Conservation (phyloP, 2,888 invertebrate genomes). For the Eledona agricola region DNA sequence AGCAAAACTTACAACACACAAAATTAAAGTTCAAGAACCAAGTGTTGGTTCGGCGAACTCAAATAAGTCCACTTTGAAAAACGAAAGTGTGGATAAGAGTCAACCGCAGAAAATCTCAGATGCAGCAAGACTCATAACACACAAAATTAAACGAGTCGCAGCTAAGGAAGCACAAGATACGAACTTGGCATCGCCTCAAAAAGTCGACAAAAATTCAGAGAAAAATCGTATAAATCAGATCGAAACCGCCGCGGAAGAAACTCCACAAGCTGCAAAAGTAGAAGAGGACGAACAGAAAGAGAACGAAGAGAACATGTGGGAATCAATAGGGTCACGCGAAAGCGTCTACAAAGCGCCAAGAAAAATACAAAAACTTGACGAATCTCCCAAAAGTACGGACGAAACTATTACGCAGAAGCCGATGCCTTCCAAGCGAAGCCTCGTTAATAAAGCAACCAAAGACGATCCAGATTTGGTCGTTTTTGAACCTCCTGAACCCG, state of each 20-base stretch:
- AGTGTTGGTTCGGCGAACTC: too few relatives aligned
- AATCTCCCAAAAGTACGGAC: not conserved
- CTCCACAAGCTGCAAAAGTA: conserved; percentile 14
- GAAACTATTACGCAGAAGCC: conserved; percentile 27
- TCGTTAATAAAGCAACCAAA: conserved; percentile 57
- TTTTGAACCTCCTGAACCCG: conserved; percentile 49
- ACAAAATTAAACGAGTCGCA: too few relatives aligned
- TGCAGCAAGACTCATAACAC: too few relatives aligned
- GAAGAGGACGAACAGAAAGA: conserved; percentile 21
- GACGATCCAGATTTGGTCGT: conserved; percentile 58
- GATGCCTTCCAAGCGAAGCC: conserved; percentile 57
- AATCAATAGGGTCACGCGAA: conserved; percentile 71
- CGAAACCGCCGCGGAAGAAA: too few relatives aligned
- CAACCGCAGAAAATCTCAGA: too few relatives aligned
- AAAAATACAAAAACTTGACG: conserved; percentile 57
- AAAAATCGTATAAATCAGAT: conserved; percentile 18
- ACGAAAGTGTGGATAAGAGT: too few relatives aligned
- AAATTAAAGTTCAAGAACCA: too few relatives aligned
- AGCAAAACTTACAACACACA: too few relatives aligned
- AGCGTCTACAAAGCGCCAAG: conserved; percentile 68
- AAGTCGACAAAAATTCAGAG: conserved; percentile 44
- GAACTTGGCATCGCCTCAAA: not conserved
- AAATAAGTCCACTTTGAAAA: too few relatives aligned
- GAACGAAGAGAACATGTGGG: conserved; percentile 67
- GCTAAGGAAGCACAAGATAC: too few relatives aligned